A percentile compares a stretch with the other conserved stretches of the same genome.
Evolutionary conservation across 2,888 invertebrate species (phyloP).

Genomic region (Ormyrus rosae): DNA sequence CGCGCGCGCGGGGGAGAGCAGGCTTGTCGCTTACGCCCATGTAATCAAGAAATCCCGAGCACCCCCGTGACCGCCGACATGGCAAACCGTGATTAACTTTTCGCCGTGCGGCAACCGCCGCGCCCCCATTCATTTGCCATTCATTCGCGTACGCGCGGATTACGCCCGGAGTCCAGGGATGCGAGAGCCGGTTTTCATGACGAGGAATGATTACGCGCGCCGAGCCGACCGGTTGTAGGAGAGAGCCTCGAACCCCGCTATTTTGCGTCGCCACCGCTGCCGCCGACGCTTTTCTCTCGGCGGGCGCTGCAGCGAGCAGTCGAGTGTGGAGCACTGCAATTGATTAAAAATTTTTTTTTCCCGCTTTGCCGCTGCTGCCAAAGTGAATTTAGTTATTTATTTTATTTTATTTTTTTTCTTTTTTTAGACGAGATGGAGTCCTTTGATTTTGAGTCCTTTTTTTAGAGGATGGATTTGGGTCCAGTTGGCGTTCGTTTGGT

Average conservation of each 20-base stretch:
- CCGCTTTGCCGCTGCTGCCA: background rate
- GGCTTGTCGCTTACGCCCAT: constrained; percentile 70
- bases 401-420: too few relatives aligned
- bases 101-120: constrained; percentile 69
- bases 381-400: too few relatives aligned
- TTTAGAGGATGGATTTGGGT: too few relatives aligned
- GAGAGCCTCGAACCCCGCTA: background rate
- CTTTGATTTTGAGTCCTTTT: too few relatives aligned
- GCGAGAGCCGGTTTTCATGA: constrained; percentile 47
- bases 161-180: constrained; percentile 60
- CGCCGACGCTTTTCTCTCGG: background rate
- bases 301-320: background rate
- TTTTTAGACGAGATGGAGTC: too few relatives aligned
- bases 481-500: too few relatives aligned
- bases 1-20: background rate
- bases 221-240: constrained; percentile 31
- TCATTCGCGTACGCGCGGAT: constrained; percentile 75
- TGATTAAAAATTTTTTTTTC: constrained; percentile 55
- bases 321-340: constrained; percentile 40
- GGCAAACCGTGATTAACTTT: constrained; percentile 76
- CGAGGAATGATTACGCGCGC: constrained; percentile 53
- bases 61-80: constrained; percentile 66
- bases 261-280: background rate
- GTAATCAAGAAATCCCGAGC: constrained; percentile 73
- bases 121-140: constrained; percentile 75